phyloP scores from a whole-genome alignment of 2,113 vertebrate genomes.

The Athene noctua region DNA sequence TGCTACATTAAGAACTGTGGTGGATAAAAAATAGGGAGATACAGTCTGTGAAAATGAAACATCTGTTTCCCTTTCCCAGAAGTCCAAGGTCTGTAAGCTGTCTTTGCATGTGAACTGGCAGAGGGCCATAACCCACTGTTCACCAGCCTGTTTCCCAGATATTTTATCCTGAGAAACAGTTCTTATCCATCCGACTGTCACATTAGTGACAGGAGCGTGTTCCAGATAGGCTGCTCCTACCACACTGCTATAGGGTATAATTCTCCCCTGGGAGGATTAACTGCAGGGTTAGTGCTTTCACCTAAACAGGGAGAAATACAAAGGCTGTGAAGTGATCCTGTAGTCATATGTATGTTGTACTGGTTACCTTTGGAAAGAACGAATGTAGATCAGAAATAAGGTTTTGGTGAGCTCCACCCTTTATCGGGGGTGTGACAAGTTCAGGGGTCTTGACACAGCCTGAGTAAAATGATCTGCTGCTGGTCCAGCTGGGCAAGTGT shows the following conservation, averaged over 20 bases:
- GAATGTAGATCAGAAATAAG: neutral
- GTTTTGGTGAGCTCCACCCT: neutral
- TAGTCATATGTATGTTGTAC: neutral
- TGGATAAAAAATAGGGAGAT: constrained; percentile 10
- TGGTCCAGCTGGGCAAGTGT: neutral
- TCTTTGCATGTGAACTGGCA: constrained; percentile 23
- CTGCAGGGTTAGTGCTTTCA: neutral
- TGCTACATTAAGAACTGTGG: neutral
- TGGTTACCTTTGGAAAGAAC: neutral
- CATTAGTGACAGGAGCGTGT: constrained; percentile 14
- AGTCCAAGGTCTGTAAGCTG: constrained; percentile 30
- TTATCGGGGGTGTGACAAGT: neutral
- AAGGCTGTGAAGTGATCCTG: neutral
- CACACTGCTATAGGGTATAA: neutral
- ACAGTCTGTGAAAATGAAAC: constrained; percentile 44
- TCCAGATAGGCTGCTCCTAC: constrained; percentile 29
- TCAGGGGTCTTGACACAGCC: neutral
- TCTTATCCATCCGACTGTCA: neutral
- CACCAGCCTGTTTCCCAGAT: constrained; percentile 59
- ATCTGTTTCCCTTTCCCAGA: constrained; percentile 58
- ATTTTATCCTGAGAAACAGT: constrained; percentile 54
- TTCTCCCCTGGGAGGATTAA: neutral
- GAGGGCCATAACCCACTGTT: constrained; percentile 44
- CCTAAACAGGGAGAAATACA: neutral
- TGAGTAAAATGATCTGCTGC: neutral